Base-by-base conservation (phyloP, 2,797 vertebrate species). In the Myoxocephalus aenaeus region DNA sequence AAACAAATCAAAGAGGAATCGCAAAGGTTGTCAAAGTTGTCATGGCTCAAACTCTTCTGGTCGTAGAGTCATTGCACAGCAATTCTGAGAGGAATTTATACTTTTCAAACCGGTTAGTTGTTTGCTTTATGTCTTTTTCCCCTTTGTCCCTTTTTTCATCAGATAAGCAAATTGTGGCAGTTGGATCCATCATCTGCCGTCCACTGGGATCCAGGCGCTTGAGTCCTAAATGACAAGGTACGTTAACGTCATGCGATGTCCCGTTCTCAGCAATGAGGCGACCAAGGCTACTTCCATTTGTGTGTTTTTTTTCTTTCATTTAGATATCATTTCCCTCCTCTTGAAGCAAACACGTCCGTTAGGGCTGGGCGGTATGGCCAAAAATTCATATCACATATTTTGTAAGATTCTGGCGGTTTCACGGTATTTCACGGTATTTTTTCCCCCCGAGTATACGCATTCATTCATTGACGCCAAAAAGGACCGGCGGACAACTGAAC, bases 201-300 rank as follows among this genome's bases (percentile, higher is more conserved):
- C 83, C 77, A 84, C 70, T 90, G 84, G 89, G 80, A 91, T 90
- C 90, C 90, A 89, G 91, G 86, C 63, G 67, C 82, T 89, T 89
- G 72, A 86, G 78, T 91, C 89, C 90, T 94, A 94, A 94, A 95
- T 94, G 94, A 94, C 92, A 92, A 93, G 93, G 93, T 94, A 90
- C 4, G 8, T 18, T 73, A 1, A 70, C 51, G 18, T 57, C 3
- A 3, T 13, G 22, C 15, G 7, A n/a, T 38, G 46, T 69, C 22
- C 38, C 3, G 1, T 20, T 46, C 53, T 38, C 2, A 3, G 13
- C 44, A 25, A 15, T 44, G 6, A 12, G 14, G 13, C 10, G 22
- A 51, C 40, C 5, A 7, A 22, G 1, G 1, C 18, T 22, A 9
- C 58, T 32, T 62, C 2, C 32, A 0, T 22, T 5, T 12, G 9